phyloP scores from a whole-genome alignment of 2,888 invertebrate genomes.

The Sesia bembeciformis region DNA sequence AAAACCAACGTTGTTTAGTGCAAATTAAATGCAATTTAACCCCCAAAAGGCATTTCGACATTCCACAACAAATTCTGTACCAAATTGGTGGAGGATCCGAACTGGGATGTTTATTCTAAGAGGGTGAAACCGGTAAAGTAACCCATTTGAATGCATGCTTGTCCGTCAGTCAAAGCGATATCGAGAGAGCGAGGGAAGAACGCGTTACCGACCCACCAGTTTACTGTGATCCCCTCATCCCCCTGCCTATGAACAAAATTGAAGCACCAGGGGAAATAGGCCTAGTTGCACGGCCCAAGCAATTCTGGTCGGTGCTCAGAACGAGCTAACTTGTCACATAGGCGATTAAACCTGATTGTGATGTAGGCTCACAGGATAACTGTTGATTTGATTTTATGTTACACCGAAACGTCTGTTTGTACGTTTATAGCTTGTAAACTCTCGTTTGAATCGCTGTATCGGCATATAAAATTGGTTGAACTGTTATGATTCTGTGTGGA shows the following conservation, averaged over 20 bases:
- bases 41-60: conserved; percentile 65
- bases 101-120: conserved; percentile 56
- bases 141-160: conserved; percentile 84
- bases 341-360: conserved; percentile 73
- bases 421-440: conserved; percentile 70
- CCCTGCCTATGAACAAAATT: neutral
- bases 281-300: neutral
- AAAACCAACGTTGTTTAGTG: conserved; percentile 63
- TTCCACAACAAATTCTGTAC: conserved; percentile 70
- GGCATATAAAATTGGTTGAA: conserved; percentile 65
- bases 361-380: conserved; percentile 72
- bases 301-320: neutral
- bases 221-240: neutral
- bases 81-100: conserved; percentile 63
- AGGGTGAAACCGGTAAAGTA: conserved; percentile 73
- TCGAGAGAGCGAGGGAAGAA: conserved; percentile 28
- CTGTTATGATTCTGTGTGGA: conserved; percentile 59
- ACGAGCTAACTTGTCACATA: conserved; percentile 68
- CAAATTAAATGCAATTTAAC: conserved; percentile 72
- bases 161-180: conserved; percentile 82
- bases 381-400: conserved; percentile 75
- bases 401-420: conserved; percentile 69
- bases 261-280: neutral
- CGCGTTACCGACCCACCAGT: conserved; percentile 1
- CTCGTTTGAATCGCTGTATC: conserved; percentile 62